Evolutionary conservation across 1,140 invertebrate genomes (phyloP), one percentile per base, ranked within the genome.

Genomic region (Cherax quadricarinatus): DNA sequence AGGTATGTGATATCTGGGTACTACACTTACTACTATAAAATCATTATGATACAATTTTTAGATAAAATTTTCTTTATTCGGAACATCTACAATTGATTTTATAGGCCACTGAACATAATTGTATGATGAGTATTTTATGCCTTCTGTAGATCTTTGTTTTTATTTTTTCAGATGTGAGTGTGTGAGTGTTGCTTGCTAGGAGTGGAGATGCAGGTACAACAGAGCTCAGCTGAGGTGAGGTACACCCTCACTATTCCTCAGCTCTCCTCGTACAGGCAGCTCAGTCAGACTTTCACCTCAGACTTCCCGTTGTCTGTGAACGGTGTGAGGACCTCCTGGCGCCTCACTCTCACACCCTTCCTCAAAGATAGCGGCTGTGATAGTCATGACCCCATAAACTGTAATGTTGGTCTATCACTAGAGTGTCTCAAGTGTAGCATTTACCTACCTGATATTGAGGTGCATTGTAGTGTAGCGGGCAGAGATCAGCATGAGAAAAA

Each of bases 251-350:
- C 4, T 12, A 82, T 89, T 41, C 60, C 87, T 7, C 53, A 89
- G 18, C 49, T 89, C 48, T 82, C 87, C 16, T 48, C 53, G 2
- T 82, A 89, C 79, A 82, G 48, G 57, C 60, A 89, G 24, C 49
- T 89, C 3, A 70, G 78, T 89, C 79, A 89, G 1, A 48, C 79
- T 53, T 89, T 89, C 60, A 89, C 79, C 12, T 21, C 24, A 3
- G 87, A 82, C 30, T 81, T 89, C 60, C 87, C 57, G 18, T 79
- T 89, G 6, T 82, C 57, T 51, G 57, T 89, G 75, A 89, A 89
- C 60, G 57, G 60, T 62, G 57, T 89, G 12, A 24, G 87, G 12
- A 81, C 80, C 60, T 41, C 21, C 9, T 89, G 87, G 87, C 53
- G 79, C 24, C 30, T 82, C 7, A 89, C 87, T 4, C 7, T 89